These are phyloP conservation scores for Eremophila alpestris DNA, from an alignment of 2,797 vertebrate genomes.

Conservation along the genomic window DNA sequence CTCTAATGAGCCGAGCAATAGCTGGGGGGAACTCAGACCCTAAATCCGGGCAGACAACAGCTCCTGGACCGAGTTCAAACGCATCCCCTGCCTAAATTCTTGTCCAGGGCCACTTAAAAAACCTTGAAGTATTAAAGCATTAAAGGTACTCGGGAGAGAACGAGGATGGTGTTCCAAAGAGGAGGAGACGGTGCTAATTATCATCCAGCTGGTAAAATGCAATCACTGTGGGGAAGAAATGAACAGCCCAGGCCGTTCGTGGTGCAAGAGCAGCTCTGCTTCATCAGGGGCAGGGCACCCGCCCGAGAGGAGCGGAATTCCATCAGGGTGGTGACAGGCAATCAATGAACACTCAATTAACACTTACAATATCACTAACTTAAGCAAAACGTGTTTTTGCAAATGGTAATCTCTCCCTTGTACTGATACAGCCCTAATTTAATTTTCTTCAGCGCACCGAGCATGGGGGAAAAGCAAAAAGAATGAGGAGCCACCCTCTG, in stretches of 20 bases:
- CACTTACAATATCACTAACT: constrained; percentile 64
- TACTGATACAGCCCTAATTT: neutral
- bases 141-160: neutral
- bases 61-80: constrained; percentile 1
- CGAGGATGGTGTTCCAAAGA: neutral
- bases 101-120: neutral
- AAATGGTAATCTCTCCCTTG: neutral
- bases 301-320: constrained; percentile 10
- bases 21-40: neutral
- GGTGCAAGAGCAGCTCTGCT: neutral
- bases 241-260: neutral
- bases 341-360: constrained; percentile 74
- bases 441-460: neutral
- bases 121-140: neutral
- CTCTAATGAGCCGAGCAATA: constrained; percentile 20
- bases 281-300: neutral
- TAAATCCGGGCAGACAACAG: constrained; percentile 16
- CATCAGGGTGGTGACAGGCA: constrained; percentile 53
- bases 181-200: constrained; percentile 32
- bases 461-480: neutral
- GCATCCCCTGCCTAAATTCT: neutral
- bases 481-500: neutral
- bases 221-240: neutral
- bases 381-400: constrained; percentile 26
- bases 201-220: constrained; percentile 1